Conservation (phyloP, 2,797 vertebrate species). For the Argyrosomus regius region DNA sequence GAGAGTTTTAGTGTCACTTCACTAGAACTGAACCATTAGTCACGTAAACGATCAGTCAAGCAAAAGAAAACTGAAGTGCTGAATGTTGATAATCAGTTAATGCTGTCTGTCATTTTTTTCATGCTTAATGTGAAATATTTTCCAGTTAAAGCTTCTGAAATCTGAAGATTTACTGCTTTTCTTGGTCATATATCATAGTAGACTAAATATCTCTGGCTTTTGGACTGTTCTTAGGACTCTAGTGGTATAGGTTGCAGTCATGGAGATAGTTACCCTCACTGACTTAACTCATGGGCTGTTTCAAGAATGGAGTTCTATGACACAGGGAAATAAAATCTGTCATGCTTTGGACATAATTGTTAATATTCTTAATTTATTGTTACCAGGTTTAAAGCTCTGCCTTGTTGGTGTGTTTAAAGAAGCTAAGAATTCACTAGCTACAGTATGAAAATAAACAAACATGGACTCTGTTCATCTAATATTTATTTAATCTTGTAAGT, state of each 20-base stretch:
- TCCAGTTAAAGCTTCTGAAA: neutral
- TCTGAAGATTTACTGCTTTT: neutral
- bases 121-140: neutral
- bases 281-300: no score
- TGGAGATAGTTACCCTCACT: no score
- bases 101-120: neutral
- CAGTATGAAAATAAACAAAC: neutral
- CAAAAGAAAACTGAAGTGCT: no score
- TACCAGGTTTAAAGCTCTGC: no score
- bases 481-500: no score
- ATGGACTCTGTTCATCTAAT: neutral
- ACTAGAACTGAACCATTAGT: neutral
- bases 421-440: neutral
- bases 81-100: neutral
- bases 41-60: neutral
- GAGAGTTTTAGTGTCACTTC: neutral
- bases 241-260: no score
- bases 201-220: neutral
- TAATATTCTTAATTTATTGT: no score
- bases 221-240: no score
- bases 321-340: no score
- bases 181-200: neutral
- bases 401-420: no score
- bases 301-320: no score
- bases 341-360: no score